Evolutionary conservation across 2,797 vertebrate species (phyloP).

Genomic region (Megalops cyprinoides): DNA sequence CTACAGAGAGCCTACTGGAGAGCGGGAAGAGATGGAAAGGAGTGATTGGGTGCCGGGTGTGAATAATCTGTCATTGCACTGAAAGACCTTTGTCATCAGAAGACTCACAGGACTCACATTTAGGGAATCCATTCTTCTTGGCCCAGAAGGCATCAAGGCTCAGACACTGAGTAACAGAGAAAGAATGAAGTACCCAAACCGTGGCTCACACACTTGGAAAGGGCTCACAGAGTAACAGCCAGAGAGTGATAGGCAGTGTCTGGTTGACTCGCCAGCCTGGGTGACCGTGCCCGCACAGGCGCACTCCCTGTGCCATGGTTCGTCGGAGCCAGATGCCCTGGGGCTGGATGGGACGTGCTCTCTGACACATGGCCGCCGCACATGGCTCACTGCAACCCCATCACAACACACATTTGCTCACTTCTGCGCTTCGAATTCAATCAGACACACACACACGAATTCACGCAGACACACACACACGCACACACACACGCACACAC

Average conservation of each 20-base stretch:
- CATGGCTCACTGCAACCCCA: conserved; percentile 63
- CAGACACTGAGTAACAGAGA: no score
- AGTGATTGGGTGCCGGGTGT: no score
- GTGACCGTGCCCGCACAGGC: conserved; percentile 11
- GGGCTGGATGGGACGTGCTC: conserved; percentile 55
- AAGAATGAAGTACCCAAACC: background rate
- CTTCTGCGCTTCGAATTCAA: no score
- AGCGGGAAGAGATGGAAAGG: no score
- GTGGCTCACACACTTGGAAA: conserved; percentile 1
- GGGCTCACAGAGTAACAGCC: conserved; percentile 28
- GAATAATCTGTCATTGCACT: no score
- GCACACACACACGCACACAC: conserved; percentile 33
- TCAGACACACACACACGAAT: conserved; percentile 22
- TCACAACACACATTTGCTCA: background rate
- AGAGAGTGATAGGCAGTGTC: conserved; percentile 32
- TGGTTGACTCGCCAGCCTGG: conserved; percentile 29
- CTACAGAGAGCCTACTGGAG: background rate
- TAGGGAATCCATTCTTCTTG: background rate
- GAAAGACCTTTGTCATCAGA: no score
- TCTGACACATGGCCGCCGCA: conserved; percentile 63
- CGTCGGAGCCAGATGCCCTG: conserved; percentile 48
- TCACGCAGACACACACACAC: conserved; percentile 20
- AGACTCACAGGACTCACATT: background rate
- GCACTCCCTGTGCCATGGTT: background rate
- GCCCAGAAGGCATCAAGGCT: no score